phyloP scores from a whole-genome alignment of 2,113 vertebrate species.

The Siniperca chuatsi region DNA sequence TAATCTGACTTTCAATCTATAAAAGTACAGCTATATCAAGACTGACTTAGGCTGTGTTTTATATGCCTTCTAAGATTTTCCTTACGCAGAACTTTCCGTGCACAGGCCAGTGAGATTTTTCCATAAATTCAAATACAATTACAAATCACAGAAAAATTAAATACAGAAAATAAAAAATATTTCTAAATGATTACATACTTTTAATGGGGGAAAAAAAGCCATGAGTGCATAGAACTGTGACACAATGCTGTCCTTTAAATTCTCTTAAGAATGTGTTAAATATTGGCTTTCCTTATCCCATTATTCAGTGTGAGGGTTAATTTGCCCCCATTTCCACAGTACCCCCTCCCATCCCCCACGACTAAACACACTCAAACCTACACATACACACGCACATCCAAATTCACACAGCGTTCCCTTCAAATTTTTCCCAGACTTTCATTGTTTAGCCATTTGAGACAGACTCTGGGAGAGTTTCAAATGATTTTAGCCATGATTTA shows the following conservation, averaged over 20 bases:
- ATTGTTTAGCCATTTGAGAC: slow-evolving; percentile 79
- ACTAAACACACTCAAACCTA: slow-evolving; percentile 59
- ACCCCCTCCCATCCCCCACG: slow-evolving; percentile 43
- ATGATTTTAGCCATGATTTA: slow-evolving; percentile 88
- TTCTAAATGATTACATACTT: neutral
- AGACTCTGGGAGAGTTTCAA: slow-evolving; percentile 85
- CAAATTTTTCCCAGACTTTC: slow-evolving; percentile 83
- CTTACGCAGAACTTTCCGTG: slow-evolving; percentile 29
- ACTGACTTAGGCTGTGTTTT: slow-evolving; percentile 21
- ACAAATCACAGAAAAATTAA: slow-evolving; percentile 5
- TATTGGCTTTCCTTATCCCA: slow-evolving; percentile 67
- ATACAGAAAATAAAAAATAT: neutral
- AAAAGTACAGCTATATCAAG: slow-evolving; percentile 63
- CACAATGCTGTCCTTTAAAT: slow-evolving; percentile 54
- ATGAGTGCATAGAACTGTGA: slow-evolving; percentile 10
- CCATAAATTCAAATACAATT: slow-evolving; percentile 11
- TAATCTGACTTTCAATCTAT: slow-evolving; percentile 62
- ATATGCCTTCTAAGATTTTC: slow-evolving; percentile 37
- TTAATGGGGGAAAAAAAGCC: neutral
- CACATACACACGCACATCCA: slow-evolving; percentile 58
- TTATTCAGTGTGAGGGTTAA: slow-evolving; percentile 78
- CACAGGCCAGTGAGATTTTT: slow-evolving; percentile 9
- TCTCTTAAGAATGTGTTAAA: slow-evolving; percentile 68
- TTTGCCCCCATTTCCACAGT: slow-evolving; percentile 77
- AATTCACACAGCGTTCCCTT: slow-evolving; percentile 66